Percentiles rank a stretch among this genome's conserved stretches.
phyloP scores from a whole-genome alignment of 2,888 invertebrate genomes.

The Villa cingulata region DNA sequence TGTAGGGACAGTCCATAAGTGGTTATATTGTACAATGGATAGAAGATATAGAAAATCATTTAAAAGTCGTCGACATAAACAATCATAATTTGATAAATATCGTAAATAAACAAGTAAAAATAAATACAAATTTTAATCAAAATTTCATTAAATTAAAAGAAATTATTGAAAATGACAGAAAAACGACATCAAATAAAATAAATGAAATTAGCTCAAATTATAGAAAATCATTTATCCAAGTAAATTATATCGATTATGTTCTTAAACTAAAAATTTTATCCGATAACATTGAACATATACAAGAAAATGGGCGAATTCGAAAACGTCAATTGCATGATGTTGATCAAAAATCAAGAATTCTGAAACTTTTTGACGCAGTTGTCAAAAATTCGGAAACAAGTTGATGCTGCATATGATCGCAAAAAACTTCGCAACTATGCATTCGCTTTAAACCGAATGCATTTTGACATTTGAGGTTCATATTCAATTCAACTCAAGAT shows the following conservation, averaged over 20 bases:
- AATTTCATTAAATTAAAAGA: neutral
- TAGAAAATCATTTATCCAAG: neutral
- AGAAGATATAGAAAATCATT: slow-evolving; percentile 1
- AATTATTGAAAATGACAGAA: neutral
- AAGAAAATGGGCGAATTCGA: too few relatives aligned
- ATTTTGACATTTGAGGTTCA: too few relatives aligned
- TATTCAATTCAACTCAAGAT: too few relatives aligned
- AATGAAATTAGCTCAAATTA: neutral
- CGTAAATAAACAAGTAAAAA: neutral
- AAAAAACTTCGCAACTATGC: too few relatives aligned
- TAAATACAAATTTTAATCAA: too few relatives aligned
- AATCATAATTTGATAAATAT: slow-evolving; percentile 1
- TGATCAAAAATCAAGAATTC: too few relatives aligned
- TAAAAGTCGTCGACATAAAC: slow-evolving; percentile 2
- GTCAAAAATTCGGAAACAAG: too few relatives aligned
- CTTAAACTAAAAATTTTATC: slow-evolving; percentile 1
- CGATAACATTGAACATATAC: slow-evolving; percentile 3
- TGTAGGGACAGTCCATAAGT: neutral
- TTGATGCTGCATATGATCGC: too few relatives aligned
- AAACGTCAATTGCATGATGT: too few relatives aligned
- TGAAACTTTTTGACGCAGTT: too few relatives aligned
- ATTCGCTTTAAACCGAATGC: too few relatives aligned
- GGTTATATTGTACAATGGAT: slow-evolving; percentile 5
- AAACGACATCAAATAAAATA: neutral
- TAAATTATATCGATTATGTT: neutral